Evolutionary conservation across 2,113 vertebrate genomes (phyloP).

Genomic region (Illadopsis cleaveri): DNA sequence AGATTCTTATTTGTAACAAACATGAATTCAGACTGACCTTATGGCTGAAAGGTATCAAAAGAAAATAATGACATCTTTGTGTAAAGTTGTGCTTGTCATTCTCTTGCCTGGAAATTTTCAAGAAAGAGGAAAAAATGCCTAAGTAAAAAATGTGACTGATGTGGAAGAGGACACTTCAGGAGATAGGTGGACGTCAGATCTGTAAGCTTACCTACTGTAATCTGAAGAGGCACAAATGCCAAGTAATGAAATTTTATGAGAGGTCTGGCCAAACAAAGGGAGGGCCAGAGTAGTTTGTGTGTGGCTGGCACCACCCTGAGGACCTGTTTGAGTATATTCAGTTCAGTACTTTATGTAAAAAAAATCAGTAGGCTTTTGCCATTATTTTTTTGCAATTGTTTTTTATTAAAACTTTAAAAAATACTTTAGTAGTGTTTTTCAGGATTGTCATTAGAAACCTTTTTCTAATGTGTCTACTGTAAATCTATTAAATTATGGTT

Average conservation of each 20-base stretch:
- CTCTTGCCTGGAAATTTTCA: background rate
- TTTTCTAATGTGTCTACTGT: background rate
- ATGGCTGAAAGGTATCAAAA: background rate
- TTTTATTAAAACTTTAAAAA: background rate
- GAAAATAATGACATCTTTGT: background rate
- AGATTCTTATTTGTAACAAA: background rate
- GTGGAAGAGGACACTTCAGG: background rate
- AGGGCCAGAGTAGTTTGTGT: background rate
- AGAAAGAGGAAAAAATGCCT: background rate
- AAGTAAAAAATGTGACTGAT: background rate
- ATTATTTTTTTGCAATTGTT: background rate
- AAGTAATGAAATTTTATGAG: background rate
- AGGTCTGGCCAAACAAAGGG: background rate
- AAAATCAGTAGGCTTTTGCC: background rate
- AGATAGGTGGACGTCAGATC: background rate
- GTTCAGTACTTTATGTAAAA: background rate
- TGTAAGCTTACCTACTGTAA: background rate
- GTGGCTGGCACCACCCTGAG: background rate
- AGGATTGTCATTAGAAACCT: background rate
- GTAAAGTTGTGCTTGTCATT: background rate
- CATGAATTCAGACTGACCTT: background rate
- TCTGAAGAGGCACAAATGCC: background rate
- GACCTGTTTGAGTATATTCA: background rate
- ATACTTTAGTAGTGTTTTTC: background rate
- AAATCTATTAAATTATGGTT: background rate